Base-by-base conservation (phyloP, 2,888 invertebrate species). In the Cremastobaeus sp. region DNA sequence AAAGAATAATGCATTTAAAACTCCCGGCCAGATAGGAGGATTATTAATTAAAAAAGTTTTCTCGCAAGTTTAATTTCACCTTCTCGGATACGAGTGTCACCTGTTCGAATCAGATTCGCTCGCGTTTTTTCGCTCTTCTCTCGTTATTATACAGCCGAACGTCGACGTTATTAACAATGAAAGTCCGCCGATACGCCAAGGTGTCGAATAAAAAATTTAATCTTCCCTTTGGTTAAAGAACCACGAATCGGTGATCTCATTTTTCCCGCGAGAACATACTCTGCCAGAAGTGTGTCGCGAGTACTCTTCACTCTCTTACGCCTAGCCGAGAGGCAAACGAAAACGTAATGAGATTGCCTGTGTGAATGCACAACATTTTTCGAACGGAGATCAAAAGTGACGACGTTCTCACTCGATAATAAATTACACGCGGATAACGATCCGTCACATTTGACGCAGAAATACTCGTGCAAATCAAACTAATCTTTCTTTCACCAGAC, bases 201-300 rank as follows among this genome's bases (percentile, higher is more conserved):
- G 60, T 62, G 68, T 62, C 48, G 41, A 59, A 69, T 54, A 65
- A 59, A 34, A 52, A 65, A 74, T 65, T 69, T 52, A 69, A 68
- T 74, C 73, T 74, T 62, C 57, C 71, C 52, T 70, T 65, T 71
- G 70, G 48, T 73, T 64, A 73, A 74, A 68, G 64, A 74, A 74
- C 64, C 52, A 52, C 30, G 39, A 57, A 69, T 69, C 74, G 54
- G 57, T 69, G 68, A 74, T 64, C 64, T 50, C 74, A 50, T 74
- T 69, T 64, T 45, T 37, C 34, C 25, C 39, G 37, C 9, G 47
- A 39, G 54, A 66, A 65, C 35, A 43, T 59, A 48, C 62, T 59
- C 39, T 18, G 12, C 21, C 41, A 12, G 52, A 54, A 60, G 52
- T 64, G 15, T 52, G 57, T 59, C 65, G 71, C 54, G 54, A 69